Percentiles rank a stretch among this genome's conserved stretches.
phyloP scores from a whole-genome alignment of 2,113 vertebrate genomes.

The Calyptomena viridis region DNA sequence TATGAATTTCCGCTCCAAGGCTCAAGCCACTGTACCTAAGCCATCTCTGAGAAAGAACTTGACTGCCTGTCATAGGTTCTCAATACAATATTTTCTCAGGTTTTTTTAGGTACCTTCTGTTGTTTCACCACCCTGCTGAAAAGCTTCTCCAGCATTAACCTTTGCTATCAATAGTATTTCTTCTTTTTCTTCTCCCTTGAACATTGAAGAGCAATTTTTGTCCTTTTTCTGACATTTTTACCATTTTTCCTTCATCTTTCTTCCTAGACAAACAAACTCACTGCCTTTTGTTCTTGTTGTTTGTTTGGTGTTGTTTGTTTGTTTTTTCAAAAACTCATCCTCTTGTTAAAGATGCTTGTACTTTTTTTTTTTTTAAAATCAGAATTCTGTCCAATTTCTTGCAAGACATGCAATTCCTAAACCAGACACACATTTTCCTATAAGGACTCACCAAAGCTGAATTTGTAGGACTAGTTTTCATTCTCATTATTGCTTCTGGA shows the following conservation, averaged over 20 bases:
- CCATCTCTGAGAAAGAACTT: not conserved
- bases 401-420: not conserved
- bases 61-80: not conserved
- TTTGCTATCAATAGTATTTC: not conserved
- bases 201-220: not conserved
- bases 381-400: not conserved
- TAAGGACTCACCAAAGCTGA: not conserved
- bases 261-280: not conserved
- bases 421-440: not conserved
- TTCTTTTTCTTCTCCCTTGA: not conserved
- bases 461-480: not conserved
- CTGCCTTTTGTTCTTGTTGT: not conserved
- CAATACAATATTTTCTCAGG: not conserved
- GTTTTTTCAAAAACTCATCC: fast-evolving
- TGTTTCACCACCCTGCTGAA: not conserved
- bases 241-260: not conserved
- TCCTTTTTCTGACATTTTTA: not conserved
- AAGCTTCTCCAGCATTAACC: not conserved
- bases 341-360: not conserved
- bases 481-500: not conserved
- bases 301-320: not conserved
- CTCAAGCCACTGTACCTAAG: not conserved
- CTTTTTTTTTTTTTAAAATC: not conserved
- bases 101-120: not conserved
- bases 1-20: not conserved